Base-by-base conservation (phyloP, 2,888 invertebrate genomes). In the Sesia bembeciformis region DNA sequence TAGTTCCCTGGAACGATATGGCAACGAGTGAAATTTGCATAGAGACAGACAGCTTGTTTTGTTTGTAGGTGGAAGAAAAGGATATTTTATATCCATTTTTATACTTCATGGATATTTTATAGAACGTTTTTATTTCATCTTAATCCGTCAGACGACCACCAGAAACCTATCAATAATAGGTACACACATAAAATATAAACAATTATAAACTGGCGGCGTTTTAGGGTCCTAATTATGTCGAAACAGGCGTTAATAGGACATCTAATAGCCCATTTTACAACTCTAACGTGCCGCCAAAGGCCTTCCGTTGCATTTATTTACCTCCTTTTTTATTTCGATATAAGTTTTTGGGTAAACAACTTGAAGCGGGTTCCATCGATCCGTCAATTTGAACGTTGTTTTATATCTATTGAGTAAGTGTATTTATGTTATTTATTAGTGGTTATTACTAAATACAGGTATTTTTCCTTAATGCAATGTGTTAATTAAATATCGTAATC, bases 171-270 rank as follows among this genome's bases (percentile, higher is more conserved):
- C 4, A 6, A 40, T 50, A 23, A 67, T 71, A 67, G 68, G 72
- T 68, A 68, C 66, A 72, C 67, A 68, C 67, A 77, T 76, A 75
- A 74, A 78, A 77, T 68, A 78, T 74, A 84, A 84, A 81, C 81
- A 81, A 84, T 82, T 78, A 82, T 76, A 39, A 50, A 50, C 50
- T 58, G 66, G 66, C 72, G 68, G 64, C 67, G 74, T 79, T 68
- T 67, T 67, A 75, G 76, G 81, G 70, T 80, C 82, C 85, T 88
- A 89, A 89, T 89, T 84, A 84, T 87, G 87, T 84, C 84, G 83
- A 84, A 87, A 87, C 78, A 87, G 88, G 88, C 87, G 88, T 85
- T 89, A 89, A 88, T 89, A 86, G 78, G 81, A 78, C 78, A 81
- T 76, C 78, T 87, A 84, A 87, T 86, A 76, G 86, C 61, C 68